A percentile compares a stretch with the other conserved stretches of the same genome.
These are phyloP conservation scores for Scaptomyza montana DNA, from an alignment of 1,140 invertebrate species.

Conservation along the genomic window DNA sequence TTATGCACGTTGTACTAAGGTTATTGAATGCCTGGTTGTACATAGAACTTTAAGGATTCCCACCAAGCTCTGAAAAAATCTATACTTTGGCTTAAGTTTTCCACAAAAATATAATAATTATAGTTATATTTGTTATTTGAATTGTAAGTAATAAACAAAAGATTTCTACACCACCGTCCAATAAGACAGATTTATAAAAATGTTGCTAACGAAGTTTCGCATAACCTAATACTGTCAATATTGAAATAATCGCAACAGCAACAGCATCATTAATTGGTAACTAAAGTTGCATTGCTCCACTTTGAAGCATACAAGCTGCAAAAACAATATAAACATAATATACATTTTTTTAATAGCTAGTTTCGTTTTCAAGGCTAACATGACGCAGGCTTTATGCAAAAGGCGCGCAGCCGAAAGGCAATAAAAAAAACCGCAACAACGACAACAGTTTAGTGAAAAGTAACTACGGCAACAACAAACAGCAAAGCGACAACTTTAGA, in stretches of 20 bases:
- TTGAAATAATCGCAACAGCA: neutral
- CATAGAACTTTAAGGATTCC: too few species aligned
- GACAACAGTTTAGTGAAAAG: slow-evolving; percentile 9
- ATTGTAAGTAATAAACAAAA: too few species aligned
- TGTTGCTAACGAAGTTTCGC: neutral
- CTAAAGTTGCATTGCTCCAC: slow-evolving; percentile 1
- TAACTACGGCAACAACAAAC: neutral
- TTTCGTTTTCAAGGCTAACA: slow-evolving; percentile 29
- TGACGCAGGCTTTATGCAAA: slow-evolving; percentile 14
- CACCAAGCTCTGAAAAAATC: too few species aligned
- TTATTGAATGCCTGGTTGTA: too few species aligned
- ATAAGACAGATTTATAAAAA: neutral
- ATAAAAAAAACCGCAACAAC: neutral
- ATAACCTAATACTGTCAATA: slow-evolving; percentile 6
- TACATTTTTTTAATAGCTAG: slow-evolving; percentile 5
- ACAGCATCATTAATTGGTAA: neutral
- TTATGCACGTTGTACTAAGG: too few species aligned
- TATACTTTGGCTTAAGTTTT: too few species aligned
- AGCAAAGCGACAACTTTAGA: slow-evolving; percentile 28
- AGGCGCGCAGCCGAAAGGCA: neutral
- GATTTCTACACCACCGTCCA: too few species aligned
- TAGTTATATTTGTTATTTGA: too few species aligned
- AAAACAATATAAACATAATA: neutral
- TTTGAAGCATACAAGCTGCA: neutral
- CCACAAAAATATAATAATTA: too few species aligned